Conservation (phyloP, 2,113 vertebrate genomes). For the Riparia riparia region DNA sequence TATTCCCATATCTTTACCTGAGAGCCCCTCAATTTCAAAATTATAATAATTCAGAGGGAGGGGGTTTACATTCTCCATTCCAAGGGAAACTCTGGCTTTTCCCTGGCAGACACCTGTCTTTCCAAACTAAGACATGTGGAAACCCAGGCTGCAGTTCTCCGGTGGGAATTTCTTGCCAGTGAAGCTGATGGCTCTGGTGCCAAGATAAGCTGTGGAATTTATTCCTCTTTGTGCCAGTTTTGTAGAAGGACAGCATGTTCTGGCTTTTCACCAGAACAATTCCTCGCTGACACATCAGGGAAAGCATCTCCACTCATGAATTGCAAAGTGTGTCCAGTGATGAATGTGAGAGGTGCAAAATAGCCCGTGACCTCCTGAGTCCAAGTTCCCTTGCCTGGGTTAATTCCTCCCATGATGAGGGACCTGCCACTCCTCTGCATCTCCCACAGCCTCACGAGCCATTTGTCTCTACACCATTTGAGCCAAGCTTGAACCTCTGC, state of each 20-base stretch:
- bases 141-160: neutral
- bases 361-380: neutral
- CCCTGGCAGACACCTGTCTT: too few species aligned
- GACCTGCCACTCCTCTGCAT: neutral
- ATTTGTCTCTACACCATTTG: neutral
- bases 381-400: neutral
- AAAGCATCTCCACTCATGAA: neutral
- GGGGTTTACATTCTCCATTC: too few species aligned
- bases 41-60: too few species aligned
- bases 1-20: too few species aligned
- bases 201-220: neutral
- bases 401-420: neutral
- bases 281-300: neutral
- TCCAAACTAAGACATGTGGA: neutral
- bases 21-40: too few species aligned
- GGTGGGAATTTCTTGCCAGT: neutral
- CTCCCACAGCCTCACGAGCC: neutral
- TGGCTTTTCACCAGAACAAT: neutral
- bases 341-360: neutral
- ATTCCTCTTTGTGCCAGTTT: constrained; percentile 7
- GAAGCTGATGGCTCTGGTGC: neutral
- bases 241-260: neutral
- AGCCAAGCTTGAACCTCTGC: neutral
- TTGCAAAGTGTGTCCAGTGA: neutral
- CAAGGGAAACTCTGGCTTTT: too few species aligned